Conservation (phyloP, 2,888 invertebrate genomes). For the Chloroclysta siterata region DNA sequence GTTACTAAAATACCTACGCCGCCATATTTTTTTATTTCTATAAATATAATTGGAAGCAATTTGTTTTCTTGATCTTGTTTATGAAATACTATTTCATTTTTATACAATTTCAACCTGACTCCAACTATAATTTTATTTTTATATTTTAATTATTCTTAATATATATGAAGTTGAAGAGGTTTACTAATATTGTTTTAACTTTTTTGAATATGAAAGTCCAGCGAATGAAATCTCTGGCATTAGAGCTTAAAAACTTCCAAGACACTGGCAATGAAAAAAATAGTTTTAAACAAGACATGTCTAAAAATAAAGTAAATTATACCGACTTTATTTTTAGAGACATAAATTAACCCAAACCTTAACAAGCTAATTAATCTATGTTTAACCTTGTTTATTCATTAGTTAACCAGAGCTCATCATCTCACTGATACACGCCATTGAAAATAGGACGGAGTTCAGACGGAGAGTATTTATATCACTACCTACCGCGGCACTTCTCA, state of each 20-base stretch:
- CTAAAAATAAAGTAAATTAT: background rate
- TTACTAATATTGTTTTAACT: no score
- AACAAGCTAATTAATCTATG: constrained; percentile 21
- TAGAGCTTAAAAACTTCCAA: no score
- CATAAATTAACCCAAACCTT: background rate
- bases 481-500: constrained; percentile 23
- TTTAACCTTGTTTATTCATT: constrained; percentile 23
- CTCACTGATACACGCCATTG: constrained; percentile 45
- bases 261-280: no score
- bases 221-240: no score
- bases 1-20: background rate
- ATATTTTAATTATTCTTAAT: no score
- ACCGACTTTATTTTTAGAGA: background rate
- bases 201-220: no score
- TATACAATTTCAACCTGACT: background rate
- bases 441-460: constrained; percentile 51
- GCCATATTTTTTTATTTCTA: background rate
- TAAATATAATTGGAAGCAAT: background rate
- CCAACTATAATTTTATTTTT: no score
- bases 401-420: constrained; percentile 19
- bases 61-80: background rate
- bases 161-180: no score
- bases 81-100: background rate
- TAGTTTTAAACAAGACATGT: background rate
- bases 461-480: constrained; percentile 46